Base-by-base conservation (phyloP, 2,888 invertebrate species). In the Noctua janthina region DNA sequence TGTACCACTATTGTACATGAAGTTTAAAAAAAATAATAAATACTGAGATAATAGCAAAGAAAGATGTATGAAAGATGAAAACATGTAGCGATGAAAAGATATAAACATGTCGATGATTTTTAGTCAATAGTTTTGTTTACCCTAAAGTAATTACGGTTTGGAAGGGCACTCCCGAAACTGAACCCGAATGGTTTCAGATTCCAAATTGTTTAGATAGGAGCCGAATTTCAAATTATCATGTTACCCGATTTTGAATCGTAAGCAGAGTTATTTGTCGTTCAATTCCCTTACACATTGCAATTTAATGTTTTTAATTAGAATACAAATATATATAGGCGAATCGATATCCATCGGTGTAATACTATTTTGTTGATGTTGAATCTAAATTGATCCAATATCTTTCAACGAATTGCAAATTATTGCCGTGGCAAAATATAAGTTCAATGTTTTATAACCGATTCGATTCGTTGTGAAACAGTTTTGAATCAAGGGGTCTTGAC, bases 271-370 rank as follows among this genome's bases (percentile, higher is more conserved):
- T 39, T 82, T 46, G 54, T 13, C 17, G 20, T 68, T 43, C 8
- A 46, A 68, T 68, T 68, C 20, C 56, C 49, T 59, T 51, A 39
- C 43, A 43, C 17, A 15, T 20, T 10, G 39, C 8, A 43, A 43
- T 82, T 43, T 68, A 82, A n/a, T 56, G 39, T 66, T 69, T 81
- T 75, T 17, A 74, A 82, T 74, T 54, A 75, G 46, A 46, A 69
- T 62, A 56, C 20, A 74, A 73, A 46, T 64, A 71, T 23, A 66
- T 64, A 71, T 39, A 66, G 17, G 15, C 23, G 10, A 56, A 75
- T 75, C 49, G 54, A 81, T 76, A 64, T 43, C 54, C 11, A 56
- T 20, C 46, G 17, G 39, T 7, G 17, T 23, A 62, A 54, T 62
- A 68, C 3, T 54, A 23, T 20, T 39, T 54, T 56, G 54, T 29